phyloP scores from a whole-genome alignment of 2,113 vertebrate genomes.

The Oriolus oriolus region DNA sequence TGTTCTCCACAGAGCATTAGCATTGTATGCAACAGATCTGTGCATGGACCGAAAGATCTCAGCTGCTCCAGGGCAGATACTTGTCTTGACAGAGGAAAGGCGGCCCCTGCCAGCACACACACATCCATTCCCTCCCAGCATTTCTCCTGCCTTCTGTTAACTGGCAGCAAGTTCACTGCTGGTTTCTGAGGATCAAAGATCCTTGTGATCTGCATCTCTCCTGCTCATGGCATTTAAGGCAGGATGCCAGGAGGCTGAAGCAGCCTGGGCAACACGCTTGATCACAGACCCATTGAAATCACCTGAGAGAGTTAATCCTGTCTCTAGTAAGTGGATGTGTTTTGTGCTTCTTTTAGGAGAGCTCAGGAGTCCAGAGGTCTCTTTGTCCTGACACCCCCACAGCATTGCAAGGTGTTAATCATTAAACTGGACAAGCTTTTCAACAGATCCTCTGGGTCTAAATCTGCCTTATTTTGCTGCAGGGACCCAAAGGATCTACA shows the following conservation, averaged over 20 bases:
- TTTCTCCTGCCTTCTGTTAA: neutral
- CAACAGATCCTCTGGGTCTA: neutral
- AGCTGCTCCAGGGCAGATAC: conserved; percentile 3
- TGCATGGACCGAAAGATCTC: neutral
- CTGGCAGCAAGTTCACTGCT: conserved; percentile 5
- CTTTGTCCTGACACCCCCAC: neutral
- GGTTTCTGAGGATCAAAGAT: conserved; percentile 30
- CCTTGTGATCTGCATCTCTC: neutral
- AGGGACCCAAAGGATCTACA: neutral
- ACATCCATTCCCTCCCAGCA: neutral
- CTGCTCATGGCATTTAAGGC: neutral
- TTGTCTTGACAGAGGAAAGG: conserved; percentile 1
- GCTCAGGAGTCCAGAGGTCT: conserved; percentile 49
- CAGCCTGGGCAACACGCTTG: neutral
- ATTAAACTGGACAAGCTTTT: conserved; percentile 23
- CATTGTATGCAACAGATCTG: neutral
- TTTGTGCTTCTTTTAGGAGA: neutral
- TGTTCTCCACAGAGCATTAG: neutral
- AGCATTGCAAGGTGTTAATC: conserved; percentile 42
- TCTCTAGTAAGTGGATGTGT: neutral
- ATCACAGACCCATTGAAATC: neutral
- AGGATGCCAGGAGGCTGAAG: neutral
- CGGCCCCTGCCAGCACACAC: neutral
- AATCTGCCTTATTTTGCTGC: neutral
- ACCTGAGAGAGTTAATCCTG: neutral